phyloP scores from a whole-genome alignment of 2,113 vertebrate genomes.

The Emydura subglobosa region DNA sequence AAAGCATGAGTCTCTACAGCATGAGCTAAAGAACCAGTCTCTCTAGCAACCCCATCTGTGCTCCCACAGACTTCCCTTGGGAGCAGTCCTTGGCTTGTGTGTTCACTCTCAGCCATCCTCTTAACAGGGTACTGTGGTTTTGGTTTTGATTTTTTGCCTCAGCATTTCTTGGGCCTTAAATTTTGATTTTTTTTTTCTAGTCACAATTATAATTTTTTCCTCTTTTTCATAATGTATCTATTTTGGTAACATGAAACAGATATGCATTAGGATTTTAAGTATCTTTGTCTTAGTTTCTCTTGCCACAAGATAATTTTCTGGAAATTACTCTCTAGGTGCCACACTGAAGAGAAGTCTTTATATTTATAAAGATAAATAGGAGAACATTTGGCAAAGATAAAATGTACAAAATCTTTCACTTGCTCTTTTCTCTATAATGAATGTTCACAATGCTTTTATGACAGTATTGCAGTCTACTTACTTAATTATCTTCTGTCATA shows the following conservation, averaged over 20 bases:
- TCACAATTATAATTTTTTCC: neutral
- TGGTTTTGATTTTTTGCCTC: neutral
- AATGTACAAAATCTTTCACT: neutral
- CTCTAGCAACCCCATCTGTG: neutral
- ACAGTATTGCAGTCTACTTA: neutral
- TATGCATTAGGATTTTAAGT: neutral
- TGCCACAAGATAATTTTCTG: neutral
- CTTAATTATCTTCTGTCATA: slow-evolving; percentile 16
- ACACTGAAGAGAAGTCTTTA: neutral
- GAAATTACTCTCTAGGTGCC: neutral
- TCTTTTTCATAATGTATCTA: neutral
- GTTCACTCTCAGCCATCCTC: neutral
- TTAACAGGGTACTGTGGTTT: neutral
- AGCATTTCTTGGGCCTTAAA: neutral
- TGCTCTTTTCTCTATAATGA: neutral
- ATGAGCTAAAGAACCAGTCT: neutral
- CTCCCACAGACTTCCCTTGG: neutral
- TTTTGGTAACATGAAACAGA: neutral
- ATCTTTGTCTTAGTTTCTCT: neutral
- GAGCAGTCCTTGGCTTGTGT: neutral
- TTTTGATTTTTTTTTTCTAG: neutral
- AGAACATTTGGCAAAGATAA: neutral
- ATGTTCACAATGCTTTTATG: slow-evolving; percentile 1
- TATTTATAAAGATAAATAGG: neutral
- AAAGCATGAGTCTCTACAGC: neutral